These are phyloP conservation scores for Eriosoma lanigerum DNA, from an alignment of 1,140 invertebrate species.

Conservation along the genomic window DNA sequence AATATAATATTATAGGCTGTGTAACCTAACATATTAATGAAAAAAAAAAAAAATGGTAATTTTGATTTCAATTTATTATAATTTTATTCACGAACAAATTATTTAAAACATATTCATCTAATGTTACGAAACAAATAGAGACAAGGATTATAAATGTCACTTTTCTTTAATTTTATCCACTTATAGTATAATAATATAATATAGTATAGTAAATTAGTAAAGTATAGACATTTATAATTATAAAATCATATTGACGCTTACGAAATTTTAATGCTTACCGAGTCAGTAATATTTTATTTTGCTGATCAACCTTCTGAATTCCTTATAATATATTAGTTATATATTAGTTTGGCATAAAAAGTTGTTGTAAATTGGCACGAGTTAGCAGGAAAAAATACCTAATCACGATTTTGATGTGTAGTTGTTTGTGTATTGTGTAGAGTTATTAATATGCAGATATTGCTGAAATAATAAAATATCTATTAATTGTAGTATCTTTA, in stretches of 20 bases:
- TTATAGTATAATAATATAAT: no score
- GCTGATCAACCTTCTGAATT: slow-evolving; percentile 16
- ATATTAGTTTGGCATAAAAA: background rate
- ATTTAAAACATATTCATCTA: no score
- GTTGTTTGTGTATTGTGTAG: background rate
- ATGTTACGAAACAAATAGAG: background rate
- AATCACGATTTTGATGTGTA: slow-evolving; percentile 6
- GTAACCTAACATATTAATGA: no score
- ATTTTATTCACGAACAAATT: no score
- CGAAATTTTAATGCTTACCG: slow-evolving; percentile 4
- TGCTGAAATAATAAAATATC: background rate
- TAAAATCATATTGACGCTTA: background rate
- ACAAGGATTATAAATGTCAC: background rate
- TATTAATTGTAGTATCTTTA: background rate
- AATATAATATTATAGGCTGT: no score
- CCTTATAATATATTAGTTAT: slow-evolving; percentile 2
- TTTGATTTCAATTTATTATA: no score
- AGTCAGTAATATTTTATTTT: background rate
- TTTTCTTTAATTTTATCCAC: background rate
- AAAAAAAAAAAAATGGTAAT: no score
- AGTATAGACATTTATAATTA: background rate
- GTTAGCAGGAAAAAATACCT: slow-evolving; percentile 7
- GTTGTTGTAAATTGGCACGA: slow-evolving; percentile 8
- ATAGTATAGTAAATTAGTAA: no score
- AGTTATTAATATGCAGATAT: background rate